Percentiles rank a stretch among this genome's conserved stretches.
phyloP scores from a whole-genome alignment of 2,888 invertebrate genomes.

The Drosophila falleni region DNA sequence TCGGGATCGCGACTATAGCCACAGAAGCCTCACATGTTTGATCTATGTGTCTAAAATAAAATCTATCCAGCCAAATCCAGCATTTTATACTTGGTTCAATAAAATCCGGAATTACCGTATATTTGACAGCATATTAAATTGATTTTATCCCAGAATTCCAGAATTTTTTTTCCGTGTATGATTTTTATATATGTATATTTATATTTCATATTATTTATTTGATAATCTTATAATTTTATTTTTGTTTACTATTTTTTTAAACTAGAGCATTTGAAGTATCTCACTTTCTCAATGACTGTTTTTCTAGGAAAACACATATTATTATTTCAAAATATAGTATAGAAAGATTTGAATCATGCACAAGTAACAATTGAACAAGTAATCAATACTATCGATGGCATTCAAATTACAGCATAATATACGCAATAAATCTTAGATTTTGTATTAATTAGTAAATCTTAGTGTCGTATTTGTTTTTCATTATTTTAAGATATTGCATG shows the following conservation, averaged over 20 bases:
- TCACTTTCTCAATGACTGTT: background rate
- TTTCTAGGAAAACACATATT: background rate
- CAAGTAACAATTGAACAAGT: background rate
- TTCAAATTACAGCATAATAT: background rate
- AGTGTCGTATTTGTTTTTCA: conserved; percentile 36
- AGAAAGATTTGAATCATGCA: background rate
- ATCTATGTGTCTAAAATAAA: too few species aligned
- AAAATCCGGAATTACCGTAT: too few species aligned
- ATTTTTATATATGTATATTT: too few species aligned
- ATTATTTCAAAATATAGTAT: background rate
- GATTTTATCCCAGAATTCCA: too few species aligned
- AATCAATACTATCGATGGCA: conserved; percentile 10
- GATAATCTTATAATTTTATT: too few species aligned
- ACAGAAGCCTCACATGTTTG: too few species aligned
- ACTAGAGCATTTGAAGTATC: background rate
- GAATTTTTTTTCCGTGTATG: too few species aligned
- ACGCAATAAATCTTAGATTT: background rate
- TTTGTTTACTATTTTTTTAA: background rate
- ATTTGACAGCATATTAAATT: too few species aligned
- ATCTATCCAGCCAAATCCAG: too few species aligned
- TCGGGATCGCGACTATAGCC: too few species aligned
- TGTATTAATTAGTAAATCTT: conserved; percentile 31
- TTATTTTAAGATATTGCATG: conserved; percentile 54
- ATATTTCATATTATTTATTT: too few species aligned
- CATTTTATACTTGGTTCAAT: too few species aligned